A percentile compares a stretch with the other conserved stretches of the same genome.
Conservation (phyloP, 2,113 vertebrate genomes). For the Crotophaga sulcirostris region DNA sequence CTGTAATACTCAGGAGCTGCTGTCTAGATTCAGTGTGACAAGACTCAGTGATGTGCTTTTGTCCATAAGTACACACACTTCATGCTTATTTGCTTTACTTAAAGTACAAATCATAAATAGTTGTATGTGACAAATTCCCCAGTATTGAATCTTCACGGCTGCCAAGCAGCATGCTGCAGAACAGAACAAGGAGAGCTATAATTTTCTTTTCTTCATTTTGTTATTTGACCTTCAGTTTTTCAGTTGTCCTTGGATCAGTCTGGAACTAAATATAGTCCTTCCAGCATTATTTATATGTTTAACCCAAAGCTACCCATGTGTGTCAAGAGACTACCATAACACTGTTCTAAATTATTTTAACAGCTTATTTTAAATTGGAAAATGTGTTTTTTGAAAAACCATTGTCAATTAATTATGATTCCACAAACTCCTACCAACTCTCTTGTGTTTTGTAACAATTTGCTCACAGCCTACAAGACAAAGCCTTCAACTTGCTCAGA, state of each 20-base stretch:
- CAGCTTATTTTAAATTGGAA: conserved; percentile 53
- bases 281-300: conserved; percentile 66
- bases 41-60: neutral
- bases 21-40: neutral
- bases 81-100: conserved; percentile 46
- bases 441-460: conserved; percentile 56
- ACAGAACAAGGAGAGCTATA: conserved; percentile 61
- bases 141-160: conserved; percentile 52
- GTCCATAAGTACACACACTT: neutral
- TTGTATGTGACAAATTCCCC: conserved; percentile 55
- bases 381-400: conserved; percentile 24
- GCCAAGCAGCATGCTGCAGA: conserved; percentile 50
- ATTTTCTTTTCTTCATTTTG: conserved; percentile 63
- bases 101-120: conserved; percentile 57
- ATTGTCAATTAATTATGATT: conserved; percentile 62
- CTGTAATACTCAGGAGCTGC: neutral
- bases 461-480: conserved; percentile 30
- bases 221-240: conserved; percentile 70
- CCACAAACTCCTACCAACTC: conserved; percentile 31
- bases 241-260: conserved; percentile 54
- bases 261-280: conserved; percentile 53
- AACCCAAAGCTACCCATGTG: conserved; percentile 34
- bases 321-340: conserved; percentile 45
- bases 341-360: conserved; percentile 52
- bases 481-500: conserved; percentile 33